Evolutionary conservation across 1,140 invertebrate genomes (phyloP), one percentile per base, ranked within the genome.

Genomic region (Himalopsyche phryganea): DNA sequence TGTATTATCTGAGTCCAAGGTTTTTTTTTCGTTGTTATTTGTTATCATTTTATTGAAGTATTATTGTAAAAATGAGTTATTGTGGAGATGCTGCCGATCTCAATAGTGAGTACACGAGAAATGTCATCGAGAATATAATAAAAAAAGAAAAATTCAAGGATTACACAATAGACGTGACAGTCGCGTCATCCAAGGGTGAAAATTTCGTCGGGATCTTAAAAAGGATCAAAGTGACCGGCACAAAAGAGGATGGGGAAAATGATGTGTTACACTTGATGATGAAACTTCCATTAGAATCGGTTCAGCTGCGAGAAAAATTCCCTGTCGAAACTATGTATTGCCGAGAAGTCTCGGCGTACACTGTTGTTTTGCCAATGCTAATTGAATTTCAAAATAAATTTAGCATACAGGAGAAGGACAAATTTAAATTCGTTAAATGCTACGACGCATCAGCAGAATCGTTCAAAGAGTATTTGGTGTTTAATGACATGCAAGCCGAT

Each of bases 401-500:
- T 1, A 52, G 68, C n/a, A 49, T 69, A 1, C 48, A 67, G 0
- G n/a, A 56, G 6, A 20, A 60, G 15, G 61, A 73, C 2, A 58
- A 47, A 6, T 71, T 78, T 17, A 49, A 61, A 38, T 66, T 68
- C 58, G 68, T 75, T 3, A 71, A 69, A 48, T 80, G 74, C 51
- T 77, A 73, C n/a, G 69, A 65, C 10, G 69, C 63, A 1, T 60
- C 67, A 5, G 54, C 44, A 7, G 69, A 76, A 40, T 65, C 71
- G 15, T 58, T 65, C 9, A 54, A 78, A 42, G 78, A 81, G 67
- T 67, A 76, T 17, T 73, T 82, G 7, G 65, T 83, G 18, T 65
- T 85, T 50, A 75, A 83, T 64, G 81, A 85, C 67, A 62, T 85
- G 15, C 65, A 68, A 40, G 36, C 59, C 1, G 33, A 54, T 5